phyloP scores from a whole-genome alignment of 1,140 invertebrate species.

The Drosophila asahinai region DNA sequence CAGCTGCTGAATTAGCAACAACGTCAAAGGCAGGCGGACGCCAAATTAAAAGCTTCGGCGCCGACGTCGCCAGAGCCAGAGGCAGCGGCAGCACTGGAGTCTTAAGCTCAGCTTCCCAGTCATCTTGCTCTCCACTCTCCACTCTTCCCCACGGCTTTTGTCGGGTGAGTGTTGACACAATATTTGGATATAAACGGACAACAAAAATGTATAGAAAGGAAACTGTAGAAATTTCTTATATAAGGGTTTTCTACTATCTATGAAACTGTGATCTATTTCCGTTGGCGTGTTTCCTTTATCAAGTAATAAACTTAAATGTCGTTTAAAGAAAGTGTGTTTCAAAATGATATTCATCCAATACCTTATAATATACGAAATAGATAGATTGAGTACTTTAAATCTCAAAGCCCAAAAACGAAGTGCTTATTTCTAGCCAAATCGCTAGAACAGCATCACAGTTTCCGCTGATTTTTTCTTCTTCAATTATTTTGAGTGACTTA shows the following conservation, averaged over 20 bases:
- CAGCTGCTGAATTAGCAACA: constrained; percentile 55
- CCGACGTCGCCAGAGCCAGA: constrained; percentile 15
- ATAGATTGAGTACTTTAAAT: no score
- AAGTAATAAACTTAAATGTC: background rate
- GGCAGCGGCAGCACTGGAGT: constrained; percentile 42
- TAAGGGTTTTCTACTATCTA: no score
- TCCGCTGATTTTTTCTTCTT: constrained; percentile 3
- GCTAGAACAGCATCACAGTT: background rate
- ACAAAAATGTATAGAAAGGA: background rate
- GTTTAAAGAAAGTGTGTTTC: background rate
- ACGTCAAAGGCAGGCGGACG: constrained; percentile 9
- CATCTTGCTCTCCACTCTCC: background rate
- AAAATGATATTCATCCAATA: no score
- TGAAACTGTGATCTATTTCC: background rate
- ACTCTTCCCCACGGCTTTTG: constrained; percentile 13
- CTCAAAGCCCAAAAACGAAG: background rate
- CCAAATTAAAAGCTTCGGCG: constrained; percentile 41
- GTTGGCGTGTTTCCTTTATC: background rate
- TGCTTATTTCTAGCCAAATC: background rate
- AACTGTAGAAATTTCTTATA: background rate
- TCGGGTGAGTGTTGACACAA: constrained; percentile 24
- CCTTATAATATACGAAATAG: no score
- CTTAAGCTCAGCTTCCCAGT: constrained; percentile 47
- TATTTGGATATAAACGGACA: background rate
- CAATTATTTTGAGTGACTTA: constrained; percentile 33